These are phyloP conservation scores for Spondyliosoma cantharus DNA, from an alignment of 2,797 vertebrate genomes.

Conservation along the genomic window DNA sequence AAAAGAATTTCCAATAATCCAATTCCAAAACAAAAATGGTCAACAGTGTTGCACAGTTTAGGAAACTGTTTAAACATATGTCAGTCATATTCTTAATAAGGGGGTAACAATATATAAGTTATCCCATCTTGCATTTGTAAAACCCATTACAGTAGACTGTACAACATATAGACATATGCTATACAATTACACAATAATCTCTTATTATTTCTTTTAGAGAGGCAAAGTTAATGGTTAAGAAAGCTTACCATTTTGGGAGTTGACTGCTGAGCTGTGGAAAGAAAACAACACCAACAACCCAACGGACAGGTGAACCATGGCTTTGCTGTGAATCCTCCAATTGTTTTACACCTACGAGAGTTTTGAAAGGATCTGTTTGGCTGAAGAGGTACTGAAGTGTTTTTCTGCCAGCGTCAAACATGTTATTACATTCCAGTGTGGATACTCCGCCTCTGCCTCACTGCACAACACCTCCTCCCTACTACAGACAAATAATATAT, in stretches of 20 bases:
- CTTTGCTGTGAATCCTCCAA: slow-evolving; percentile 19
- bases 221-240: not conserved
- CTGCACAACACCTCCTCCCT: slow-evolving; percentile 52
- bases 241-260: slow-evolving; percentile 72
- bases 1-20: not conserved
- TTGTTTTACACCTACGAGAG: not conserved
- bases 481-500: slow-evolving; percentile 9
- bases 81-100: not conserved
- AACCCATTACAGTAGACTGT: not conserved
- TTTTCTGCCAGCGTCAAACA: slow-evolving; percentile 21
- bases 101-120: not conserved
- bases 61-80: not conserved
- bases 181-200: not conserved
- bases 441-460: slow-evolving; percentile 51
- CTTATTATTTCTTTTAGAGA: not conserved
- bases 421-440: slow-evolving; percentile 24
- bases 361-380: slow-evolving; percentile 18
- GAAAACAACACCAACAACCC: slow-evolving; percentile 57
- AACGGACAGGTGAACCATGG: slow-evolving; percentile 47
- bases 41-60: too few relatives aligned
- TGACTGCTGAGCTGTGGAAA: slow-evolving; percentile 41
- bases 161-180: too few relatives aligned
- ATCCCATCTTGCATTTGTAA: not conserved
- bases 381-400: slow-evolving; percentile 27
- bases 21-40: not conserved